Evolutionary conservation across 2,797 vertebrate genomes (phyloP).

Genomic region (Pterois miles): DNA sequence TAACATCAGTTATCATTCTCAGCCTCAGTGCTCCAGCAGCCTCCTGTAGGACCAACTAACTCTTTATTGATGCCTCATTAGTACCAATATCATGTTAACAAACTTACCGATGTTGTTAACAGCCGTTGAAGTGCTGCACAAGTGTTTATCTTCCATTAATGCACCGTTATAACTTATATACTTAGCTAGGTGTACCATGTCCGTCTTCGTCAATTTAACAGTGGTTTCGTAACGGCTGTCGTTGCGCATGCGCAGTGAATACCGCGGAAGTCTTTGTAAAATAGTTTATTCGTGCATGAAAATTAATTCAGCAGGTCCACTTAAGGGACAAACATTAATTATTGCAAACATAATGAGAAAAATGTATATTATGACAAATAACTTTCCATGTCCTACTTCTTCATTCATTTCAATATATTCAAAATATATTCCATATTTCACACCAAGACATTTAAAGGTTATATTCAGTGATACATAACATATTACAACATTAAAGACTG

Average conservation of each 20-base stretch:
- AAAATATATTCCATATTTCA: constrained; percentile 17
- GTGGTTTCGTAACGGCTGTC: neutral
- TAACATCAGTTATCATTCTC: neutral
- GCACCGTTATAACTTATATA: neutral
- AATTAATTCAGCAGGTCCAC: neutral
- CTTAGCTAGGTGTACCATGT: neutral
- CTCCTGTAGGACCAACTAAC: neutral
- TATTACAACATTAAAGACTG: neutral
- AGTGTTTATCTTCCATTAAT: accelerated
- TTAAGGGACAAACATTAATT: neutral
- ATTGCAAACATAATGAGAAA: constrained; percentile 3
- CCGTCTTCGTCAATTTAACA: neutral
- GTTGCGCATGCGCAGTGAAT: constrained; percentile 41
- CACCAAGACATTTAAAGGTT: neutral
- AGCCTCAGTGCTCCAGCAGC: neutral
- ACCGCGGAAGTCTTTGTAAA: neutral
- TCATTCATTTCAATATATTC: neutral
- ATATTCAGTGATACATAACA: neutral
- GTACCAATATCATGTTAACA: neutral
- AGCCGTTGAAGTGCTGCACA: too few species aligned
- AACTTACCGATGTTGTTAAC: neutral
- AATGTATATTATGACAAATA: neutral
- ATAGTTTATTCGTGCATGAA: constrained; percentile 57
- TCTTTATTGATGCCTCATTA: neutral
- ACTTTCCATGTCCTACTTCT: neutral